These are phyloP conservation scores for Lasiurus cinereus DNA, from an alignment of 2,113 vertebrate genomes.

Conservation along the genomic window DNA sequence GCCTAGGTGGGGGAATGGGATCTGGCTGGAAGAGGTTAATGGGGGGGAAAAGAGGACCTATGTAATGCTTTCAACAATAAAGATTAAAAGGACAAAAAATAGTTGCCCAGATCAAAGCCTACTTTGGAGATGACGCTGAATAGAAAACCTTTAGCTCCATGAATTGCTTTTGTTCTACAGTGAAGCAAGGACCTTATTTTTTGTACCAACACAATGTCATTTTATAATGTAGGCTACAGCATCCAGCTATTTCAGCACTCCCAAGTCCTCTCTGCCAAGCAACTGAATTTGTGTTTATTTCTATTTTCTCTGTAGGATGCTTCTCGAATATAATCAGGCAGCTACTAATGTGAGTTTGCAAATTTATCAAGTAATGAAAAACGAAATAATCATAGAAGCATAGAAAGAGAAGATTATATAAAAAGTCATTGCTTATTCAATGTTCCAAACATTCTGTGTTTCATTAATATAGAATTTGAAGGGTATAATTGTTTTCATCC, in stretches of 20 bases:
- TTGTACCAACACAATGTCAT: not conserved
- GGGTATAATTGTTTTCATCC: not conserved
- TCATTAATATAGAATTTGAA: not conserved
- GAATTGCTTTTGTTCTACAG: constrained; percentile 18
- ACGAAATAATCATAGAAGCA: not conserved
- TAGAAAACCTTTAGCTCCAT: not conserved
- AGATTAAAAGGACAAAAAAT: not conserved
- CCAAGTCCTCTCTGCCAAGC: not conserved
- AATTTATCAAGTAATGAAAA: constrained; percentile 20
- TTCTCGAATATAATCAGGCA: constrained; percentile 37
- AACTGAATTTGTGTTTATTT: not conserved
- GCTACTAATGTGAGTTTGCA: constrained; percentile 1
- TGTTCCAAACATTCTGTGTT: not conserved
- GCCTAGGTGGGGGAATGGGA: no score
- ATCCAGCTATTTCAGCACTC: not conserved
- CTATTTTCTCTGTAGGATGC: not conserved
- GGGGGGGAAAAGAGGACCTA: no score
- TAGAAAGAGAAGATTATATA: not conserved
- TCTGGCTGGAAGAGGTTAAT: no score
- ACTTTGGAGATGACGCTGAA: not conserved
- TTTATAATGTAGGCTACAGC: constrained; percentile 7
- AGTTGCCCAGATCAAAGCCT: not conserved
- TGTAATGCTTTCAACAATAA: no score
- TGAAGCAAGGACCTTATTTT: not conserved
- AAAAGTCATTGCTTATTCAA: constrained; percentile 5